Conservation (phyloP, 2,888 invertebrate genomes). For the Cephus runcator region DNA sequence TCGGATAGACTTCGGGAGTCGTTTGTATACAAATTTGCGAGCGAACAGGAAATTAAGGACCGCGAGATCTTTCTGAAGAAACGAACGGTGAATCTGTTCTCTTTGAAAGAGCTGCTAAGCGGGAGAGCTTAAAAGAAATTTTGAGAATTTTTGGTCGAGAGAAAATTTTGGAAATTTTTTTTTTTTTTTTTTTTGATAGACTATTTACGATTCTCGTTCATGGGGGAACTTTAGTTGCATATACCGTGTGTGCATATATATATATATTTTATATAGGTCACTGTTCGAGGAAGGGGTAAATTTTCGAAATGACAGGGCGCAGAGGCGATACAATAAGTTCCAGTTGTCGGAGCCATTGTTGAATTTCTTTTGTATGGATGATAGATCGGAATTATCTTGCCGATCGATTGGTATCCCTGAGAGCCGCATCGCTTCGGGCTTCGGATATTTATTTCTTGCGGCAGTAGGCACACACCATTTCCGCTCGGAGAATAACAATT, state of each 20-base stretch:
- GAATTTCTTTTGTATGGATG: constrained; percentile 11
- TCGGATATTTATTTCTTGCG: constrained; percentile 33
- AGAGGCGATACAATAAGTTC: constrained; percentile 1
- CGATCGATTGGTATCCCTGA: constrained; percentile 7
- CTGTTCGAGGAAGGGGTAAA: too few species aligned
- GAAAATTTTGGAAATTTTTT: too few species aligned
- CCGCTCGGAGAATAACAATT: constrained; percentile 34
- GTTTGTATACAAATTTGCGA: constrained; percentile 45
- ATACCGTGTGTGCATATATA: too few species aligned
- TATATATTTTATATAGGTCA: too few species aligned
- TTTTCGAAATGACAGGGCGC: too few species aligned
- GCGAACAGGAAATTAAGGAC: constrained; percentile 50
- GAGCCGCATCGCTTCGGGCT: constrained; percentile 7
- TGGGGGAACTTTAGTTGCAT: too few species aligned
- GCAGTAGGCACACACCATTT: constrained; percentile 28
- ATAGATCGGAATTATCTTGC: constrained; percentile 16
- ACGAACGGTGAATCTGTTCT: too few species aligned
- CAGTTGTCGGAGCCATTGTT: constrained; percentile 3
- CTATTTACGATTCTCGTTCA: too few species aligned
- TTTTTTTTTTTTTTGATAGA: too few species aligned
- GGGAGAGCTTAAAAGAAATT: too few species aligned
- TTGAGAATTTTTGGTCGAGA: too few species aligned
- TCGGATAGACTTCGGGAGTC: constrained; percentile 17
- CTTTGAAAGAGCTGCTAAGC: too few species aligned
- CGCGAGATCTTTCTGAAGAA: constrained; percentile 9